Conservation (phyloP, 2,888 invertebrate genomes). For the Halictus ligatus region DNA sequence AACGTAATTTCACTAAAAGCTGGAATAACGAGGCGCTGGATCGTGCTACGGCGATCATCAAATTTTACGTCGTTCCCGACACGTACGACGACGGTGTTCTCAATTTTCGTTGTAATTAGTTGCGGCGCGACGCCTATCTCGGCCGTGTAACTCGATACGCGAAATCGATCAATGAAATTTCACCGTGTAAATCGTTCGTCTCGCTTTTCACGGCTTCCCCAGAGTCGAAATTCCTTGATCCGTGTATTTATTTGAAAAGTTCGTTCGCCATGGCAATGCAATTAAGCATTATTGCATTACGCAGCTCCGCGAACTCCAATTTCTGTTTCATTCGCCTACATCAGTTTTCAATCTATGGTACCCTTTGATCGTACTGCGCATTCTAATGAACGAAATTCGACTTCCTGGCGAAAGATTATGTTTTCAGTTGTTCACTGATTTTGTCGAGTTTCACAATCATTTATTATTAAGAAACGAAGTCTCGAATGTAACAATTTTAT, state of each 20-base stretch:
- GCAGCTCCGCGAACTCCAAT: background rate
- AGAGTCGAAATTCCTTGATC: background rate
- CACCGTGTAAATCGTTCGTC: slow-evolving; percentile 46
- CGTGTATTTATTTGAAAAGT: background rate
- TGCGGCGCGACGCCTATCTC: slow-evolving; percentile 31
- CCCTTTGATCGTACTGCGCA: background rate
- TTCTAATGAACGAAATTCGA: too few relatives aligned
- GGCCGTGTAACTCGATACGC: slow-evolving; percentile 51
- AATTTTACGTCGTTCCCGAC: slow-evolving; percentile 59
- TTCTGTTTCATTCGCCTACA: background rate
- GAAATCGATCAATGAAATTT: slow-evolving; percentile 53
- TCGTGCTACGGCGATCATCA: slow-evolving; percentile 50
- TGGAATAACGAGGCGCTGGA: slow-evolving; percentile 48
- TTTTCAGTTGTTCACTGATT: too few relatives aligned
- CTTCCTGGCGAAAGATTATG: too few relatives aligned
- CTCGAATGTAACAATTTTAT: background rate
- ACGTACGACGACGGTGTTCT: slow-evolving; percentile 52
- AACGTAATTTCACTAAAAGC: slow-evolving; percentile 71
- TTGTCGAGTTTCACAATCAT: too few relatives aligned
- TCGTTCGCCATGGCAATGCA: background rate
- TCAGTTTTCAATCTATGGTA: background rate
- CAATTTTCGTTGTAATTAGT: slow-evolving; percentile 69
- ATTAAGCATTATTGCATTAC: background rate
- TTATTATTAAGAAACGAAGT: background rate
- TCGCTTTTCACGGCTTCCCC: slow-evolving; percentile 23